A percentile compares a stretch with the other conserved stretches of the same genome.
These are phyloP conservation scores for Petrocephalus zakoni DNA, from an alignment of 2,113 vertebrate genomes.

Conservation along the genomic window DNA sequence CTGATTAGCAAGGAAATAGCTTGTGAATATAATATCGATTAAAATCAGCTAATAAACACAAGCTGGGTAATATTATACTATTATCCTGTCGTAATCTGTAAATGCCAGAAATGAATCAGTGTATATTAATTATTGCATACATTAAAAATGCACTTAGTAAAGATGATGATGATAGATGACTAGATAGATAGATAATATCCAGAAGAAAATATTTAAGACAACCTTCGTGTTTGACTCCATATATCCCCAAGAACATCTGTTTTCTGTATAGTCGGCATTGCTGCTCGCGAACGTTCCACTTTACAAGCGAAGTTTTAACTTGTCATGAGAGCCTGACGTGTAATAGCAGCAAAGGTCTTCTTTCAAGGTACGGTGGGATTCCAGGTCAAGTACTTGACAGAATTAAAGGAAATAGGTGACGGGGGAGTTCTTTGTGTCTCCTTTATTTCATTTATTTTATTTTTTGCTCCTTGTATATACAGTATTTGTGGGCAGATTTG, in stretches of 20 bases:
- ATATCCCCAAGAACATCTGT: not conserved
- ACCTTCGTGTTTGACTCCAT: not conserved
- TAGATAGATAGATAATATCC: no score
- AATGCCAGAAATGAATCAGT: not conserved
- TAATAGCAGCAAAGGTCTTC: not conserved
- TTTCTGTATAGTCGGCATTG: not conserved
- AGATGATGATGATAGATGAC: not conserved
- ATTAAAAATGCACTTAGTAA: not conserved
- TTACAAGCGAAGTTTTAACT: not conserved
- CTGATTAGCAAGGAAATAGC: not conserved
- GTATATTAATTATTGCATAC: not conserved
- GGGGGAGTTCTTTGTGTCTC: not conserved
- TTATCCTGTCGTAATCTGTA: constrained; percentile 1
- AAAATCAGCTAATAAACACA: not conserved
- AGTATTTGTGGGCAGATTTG: not conserved
- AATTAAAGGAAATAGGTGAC: not conserved
- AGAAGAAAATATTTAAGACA: no score
- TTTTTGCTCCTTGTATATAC: not conserved
- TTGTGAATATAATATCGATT: constrained; percentile 2
- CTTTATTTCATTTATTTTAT: not conserved
- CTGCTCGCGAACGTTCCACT: not conserved
- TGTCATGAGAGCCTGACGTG: not conserved
- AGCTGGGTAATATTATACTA: not conserved
- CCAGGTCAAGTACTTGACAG: not conserved
- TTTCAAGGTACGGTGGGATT: not conserved